Conservation (phyloP, 1,140 invertebrate species). For the Spodoptera litura region DNA sequence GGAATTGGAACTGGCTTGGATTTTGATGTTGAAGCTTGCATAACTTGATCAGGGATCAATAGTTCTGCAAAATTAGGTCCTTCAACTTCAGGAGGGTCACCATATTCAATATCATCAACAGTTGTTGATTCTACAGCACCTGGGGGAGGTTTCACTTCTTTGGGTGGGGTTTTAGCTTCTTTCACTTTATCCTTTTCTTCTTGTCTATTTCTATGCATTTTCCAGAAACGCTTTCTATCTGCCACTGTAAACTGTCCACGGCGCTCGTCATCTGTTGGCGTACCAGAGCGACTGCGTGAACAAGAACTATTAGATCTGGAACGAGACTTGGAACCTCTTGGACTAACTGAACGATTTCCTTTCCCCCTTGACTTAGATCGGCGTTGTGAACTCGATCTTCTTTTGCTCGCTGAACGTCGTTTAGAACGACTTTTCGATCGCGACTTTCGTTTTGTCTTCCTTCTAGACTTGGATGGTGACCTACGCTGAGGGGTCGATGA, state of each 20-base stretch:
- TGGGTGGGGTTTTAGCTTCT: conserved; percentile 66
- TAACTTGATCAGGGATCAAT: conserved; percentile 64
- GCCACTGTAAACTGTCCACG: conserved; percentile 80
- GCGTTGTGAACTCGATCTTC: conserved; percentile 63
- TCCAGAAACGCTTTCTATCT: conserved; percentile 80
- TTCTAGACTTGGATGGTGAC: conserved; percentile 63
- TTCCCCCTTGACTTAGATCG: conserved; percentile 64
- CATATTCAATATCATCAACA: conserved; percentile 78
- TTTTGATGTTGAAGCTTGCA: conserved; percentile 67
- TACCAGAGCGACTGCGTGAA: conserved; percentile 63
- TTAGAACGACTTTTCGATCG: conserved; percentile 64
- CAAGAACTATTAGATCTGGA: conserved; percentile 65
- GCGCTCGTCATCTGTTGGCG: conserved; percentile 73
- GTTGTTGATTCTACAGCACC: conserved; percentile 70
- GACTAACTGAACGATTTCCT: conserved; percentile 57
- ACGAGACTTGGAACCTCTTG: conserved; percentile 59
- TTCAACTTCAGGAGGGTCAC: conserved; percentile 79
- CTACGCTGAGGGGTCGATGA: conserved; percentile 59
- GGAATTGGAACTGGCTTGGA: conserved; percentile 68
- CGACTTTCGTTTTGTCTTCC: conserved; percentile 60
- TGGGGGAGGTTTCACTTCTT: conserved; percentile 75
- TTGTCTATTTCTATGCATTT: conserved; percentile 72
- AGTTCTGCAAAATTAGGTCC: conserved; percentile 81
- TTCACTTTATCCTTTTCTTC: conserved; percentile 63
- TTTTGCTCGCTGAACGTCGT: conserved; percentile 61